These are phyloP conservation scores for Auanema sp. DNA, from an alignment of 2,888 invertebrate genomes.

Conservation along the genomic window DNA sequence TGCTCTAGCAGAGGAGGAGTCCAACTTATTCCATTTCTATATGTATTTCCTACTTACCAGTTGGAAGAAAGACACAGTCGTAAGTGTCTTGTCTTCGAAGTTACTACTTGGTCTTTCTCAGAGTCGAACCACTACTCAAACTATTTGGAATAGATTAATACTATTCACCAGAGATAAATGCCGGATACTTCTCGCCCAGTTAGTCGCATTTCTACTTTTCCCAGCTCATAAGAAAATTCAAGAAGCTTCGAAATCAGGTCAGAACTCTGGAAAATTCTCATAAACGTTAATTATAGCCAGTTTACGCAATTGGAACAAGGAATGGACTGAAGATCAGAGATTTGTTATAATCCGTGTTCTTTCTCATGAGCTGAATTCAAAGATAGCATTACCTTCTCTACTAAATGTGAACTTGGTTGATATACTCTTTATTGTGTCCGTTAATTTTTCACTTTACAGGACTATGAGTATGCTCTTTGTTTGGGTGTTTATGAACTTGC, in stretches of 20 bases:
- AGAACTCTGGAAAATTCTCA: not conserved
- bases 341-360: conserved; percentile 25
- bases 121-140: conserved; percentile 10
- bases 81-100: not conserved
- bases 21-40: conserved; percentile 40
- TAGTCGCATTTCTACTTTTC: conserved; percentile 56
- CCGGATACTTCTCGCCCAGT: conserved; percentile 44
- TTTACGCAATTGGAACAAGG: conserved; percentile 16
- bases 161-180: conserved; percentile 34
- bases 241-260: conserved; percentile 12
- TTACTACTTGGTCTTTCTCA: not conserved
- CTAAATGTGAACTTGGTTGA: conserved; percentile 33
- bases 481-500: conserved; percentile 54
- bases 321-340: conserved; percentile 29
- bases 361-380: conserved; percentile 27
- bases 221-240: conserved; percentile 39
- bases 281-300: conserved; percentile 1
- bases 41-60: conserved; percentile 38
- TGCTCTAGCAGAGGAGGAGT: conserved; percentile 37
- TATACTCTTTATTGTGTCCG: not conserved
- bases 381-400: conserved; percentile 24
- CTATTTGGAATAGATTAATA: conserved; percentile 40
- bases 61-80: conserved; percentile 26
- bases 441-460: conserved; percentile 20
- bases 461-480: conserved; percentile 56